These are phyloP conservation scores for Cisticola juncidis DNA, from an alignment of 2,113 vertebrate species.

Conservation along the genomic window DNA sequence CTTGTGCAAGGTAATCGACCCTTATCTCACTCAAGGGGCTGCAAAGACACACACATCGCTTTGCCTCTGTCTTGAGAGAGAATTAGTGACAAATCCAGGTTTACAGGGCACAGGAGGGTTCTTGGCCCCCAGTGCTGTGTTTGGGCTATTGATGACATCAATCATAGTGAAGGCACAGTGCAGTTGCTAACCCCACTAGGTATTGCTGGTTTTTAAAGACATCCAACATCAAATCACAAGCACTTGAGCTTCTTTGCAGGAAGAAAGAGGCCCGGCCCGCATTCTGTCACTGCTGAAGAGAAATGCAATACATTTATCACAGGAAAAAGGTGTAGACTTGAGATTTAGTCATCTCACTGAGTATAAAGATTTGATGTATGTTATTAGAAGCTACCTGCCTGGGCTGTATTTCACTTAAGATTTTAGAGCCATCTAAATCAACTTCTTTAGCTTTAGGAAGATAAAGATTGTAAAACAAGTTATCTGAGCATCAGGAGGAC, in stretches of 20 bases:
- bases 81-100: conserved; percentile 39
- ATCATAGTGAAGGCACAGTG: conserved; percentile 16
- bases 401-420: conserved; percentile 40
- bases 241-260: background rate
- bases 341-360: conserved; percentile 27
- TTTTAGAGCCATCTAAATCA: conserved; percentile 63
- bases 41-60: background rate
- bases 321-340: background rate
- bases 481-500: conserved; percentile 34
- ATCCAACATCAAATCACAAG: background rate
- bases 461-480: conserved; percentile 61
- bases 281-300: conserved; percentile 14
- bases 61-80: background rate
- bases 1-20: background rate
- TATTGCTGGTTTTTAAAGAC: background rate
- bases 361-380: conserved; percentile 48
- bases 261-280: background rate
- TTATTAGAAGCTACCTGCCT: conserved; percentile 34
- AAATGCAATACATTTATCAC: conserved; percentile 19
- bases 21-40: background rate
- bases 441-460: conserved; percentile 44
- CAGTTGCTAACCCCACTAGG: background rate
- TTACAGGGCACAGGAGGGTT: conserved; percentile 37
- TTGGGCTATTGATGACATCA: conserved; percentile 45
- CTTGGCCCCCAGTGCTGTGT: conserved; percentile 7